phyloP scores from a whole-genome alignment of 2,888 invertebrate species.

The Cyrtodaria siliqua region DNA sequence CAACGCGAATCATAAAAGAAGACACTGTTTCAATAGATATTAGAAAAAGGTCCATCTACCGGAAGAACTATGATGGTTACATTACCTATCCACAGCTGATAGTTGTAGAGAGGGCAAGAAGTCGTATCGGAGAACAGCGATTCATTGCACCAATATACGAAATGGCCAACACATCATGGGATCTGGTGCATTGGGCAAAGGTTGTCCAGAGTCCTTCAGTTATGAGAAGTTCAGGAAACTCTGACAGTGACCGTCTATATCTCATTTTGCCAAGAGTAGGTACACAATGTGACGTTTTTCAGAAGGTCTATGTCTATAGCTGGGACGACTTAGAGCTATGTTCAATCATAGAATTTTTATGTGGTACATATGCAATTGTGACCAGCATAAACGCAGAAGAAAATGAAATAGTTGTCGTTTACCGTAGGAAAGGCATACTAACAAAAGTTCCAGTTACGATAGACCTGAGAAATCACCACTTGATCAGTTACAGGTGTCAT shows the following conservation, averaged over 20 bases:
- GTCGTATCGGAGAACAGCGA: conserved; percentile 30
- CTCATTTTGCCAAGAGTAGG: conserved; percentile 31
- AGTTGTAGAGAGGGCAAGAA: conserved; percentile 28
- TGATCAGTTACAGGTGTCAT: too few relatives aligned
- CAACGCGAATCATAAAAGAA: too few relatives aligned
- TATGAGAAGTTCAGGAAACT: background rate
- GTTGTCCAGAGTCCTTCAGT: conserved; percentile 37
- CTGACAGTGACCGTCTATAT: too few relatives aligned
- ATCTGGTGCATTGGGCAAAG: conserved; percentile 47
- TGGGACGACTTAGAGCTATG: conserved; percentile 43
- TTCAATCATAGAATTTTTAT: conserved; percentile 40
- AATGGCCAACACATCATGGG: conserved; percentile 30
- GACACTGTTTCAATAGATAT: too few relatives aligned
- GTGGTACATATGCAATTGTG: too few relatives aligned
- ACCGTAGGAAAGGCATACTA: too few relatives aligned
- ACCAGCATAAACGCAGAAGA: too few relatives aligned
- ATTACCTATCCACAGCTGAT: conserved; percentile 19
- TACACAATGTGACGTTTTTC: conserved; percentile 17
- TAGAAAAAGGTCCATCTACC: too few relatives aligned
- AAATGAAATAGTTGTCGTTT: too few relatives aligned
- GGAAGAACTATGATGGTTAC: conserved; percentile 35
- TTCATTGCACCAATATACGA: too few relatives aligned
- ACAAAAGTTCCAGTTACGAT: too few relatives aligned
- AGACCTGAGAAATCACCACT: too few relatives aligned
- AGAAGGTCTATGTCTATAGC: conserved; percentile 9